Evolutionary conservation across 2,113 vertebrate species (phyloP).

Genomic region (Gobiocypris rarus): DNA sequence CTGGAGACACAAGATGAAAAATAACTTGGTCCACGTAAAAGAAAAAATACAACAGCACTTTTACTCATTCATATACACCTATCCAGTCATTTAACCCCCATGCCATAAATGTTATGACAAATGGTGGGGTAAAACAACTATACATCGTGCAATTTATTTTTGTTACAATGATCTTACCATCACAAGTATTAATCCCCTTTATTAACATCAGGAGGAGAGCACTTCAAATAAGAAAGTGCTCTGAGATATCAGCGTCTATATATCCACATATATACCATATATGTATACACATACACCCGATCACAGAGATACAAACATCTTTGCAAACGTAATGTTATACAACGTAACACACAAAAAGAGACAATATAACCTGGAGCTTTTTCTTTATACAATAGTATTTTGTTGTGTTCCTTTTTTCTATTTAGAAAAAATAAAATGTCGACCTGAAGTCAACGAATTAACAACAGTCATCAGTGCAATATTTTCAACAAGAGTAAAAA

Average conservation of each 20-base stretch:
- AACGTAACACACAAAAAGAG: constrained; percentile 76
- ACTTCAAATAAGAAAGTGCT: constrained; percentile 79
- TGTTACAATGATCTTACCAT: constrained; percentile 82
- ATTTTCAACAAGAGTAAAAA: constrained; percentile 76
- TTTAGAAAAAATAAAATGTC: constrained; percentile 75
- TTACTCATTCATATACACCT: constrained; percentile 79
- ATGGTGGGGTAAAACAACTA: constrained; percentile 78
- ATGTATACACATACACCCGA: constrained; percentile 71
- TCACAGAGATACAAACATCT: constrained; percentile 77
- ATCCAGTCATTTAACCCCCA: constrained; percentile 76
- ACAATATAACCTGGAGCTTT: constrained; percentile 81
- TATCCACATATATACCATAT: constrained; percentile 63
- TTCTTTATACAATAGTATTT: constrained; percentile 76
- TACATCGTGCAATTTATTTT: constrained; percentile 79
- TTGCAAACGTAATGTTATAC: constrained; percentile 76
- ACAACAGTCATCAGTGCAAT: constrained; percentile 91
- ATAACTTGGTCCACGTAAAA: constrained; percentile 81
- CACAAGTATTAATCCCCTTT: constrained; percentile 82
- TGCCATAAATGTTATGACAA: constrained; percentile 99
- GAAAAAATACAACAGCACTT: constrained; percentile 59
- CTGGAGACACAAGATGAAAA: constrained; percentile 76
- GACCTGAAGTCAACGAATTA: constrained; percentile 77
- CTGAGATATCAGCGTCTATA: constrained; percentile 71
- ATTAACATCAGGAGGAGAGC: constrained; percentile 75
- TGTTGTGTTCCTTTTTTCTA: constrained; percentile 79